A percentile compares a stretch with the other conserved stretches of the same genome.
Evolutionary conservation across 2,113 vertebrate species (phyloP).

Genomic region (Cardinalis cardinalis): DNA sequence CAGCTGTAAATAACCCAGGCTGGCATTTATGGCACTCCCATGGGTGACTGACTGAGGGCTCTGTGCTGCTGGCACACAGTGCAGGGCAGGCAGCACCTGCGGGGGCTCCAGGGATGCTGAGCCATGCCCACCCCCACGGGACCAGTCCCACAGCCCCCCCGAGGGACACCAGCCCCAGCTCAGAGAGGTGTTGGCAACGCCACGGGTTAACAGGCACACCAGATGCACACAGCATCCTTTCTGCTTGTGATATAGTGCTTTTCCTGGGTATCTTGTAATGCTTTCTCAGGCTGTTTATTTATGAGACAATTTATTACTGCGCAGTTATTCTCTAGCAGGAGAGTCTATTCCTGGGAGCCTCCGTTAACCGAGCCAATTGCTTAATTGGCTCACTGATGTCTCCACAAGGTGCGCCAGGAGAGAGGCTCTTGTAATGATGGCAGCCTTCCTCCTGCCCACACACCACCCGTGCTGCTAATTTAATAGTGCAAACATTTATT

Average conservation of each 20-base stretch:
- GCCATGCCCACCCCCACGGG: rapidly evolving
- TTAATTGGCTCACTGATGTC: conserved; percentile 60
- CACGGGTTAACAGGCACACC: rapidly evolving
- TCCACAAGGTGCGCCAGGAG: conserved; percentile 42
- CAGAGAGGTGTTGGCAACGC: rapidly evolving
- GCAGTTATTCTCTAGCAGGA: conserved; percentile 4
- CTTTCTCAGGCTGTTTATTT: conserved; percentile 45
- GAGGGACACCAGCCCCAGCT: rapidly evolving
- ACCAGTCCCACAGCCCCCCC: neutral
- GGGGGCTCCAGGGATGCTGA: neutral
- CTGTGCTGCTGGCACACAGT: neutral
- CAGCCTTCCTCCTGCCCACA: conserved; percentile 39
- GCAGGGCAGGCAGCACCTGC: neutral
- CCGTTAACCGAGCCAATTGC: conserved; percentile 37
- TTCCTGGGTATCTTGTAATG: neutral
- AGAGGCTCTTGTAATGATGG: neutral
- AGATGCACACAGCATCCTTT: neutral
- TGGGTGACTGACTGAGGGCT: neutral
- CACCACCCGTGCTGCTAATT: conserved; percentile 25
- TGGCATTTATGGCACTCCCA: neutral
- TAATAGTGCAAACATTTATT: conserved; percentile 54
- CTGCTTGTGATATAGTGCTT: neutral
- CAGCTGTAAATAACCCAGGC: neutral
- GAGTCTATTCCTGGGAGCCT: conserved; percentile 56
- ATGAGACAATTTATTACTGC: conserved; percentile 43